Evolutionary conservation across 2,797 vertebrate genomes (phyloP).

Genomic region (Neopelma chrysocephalum): DNA sequence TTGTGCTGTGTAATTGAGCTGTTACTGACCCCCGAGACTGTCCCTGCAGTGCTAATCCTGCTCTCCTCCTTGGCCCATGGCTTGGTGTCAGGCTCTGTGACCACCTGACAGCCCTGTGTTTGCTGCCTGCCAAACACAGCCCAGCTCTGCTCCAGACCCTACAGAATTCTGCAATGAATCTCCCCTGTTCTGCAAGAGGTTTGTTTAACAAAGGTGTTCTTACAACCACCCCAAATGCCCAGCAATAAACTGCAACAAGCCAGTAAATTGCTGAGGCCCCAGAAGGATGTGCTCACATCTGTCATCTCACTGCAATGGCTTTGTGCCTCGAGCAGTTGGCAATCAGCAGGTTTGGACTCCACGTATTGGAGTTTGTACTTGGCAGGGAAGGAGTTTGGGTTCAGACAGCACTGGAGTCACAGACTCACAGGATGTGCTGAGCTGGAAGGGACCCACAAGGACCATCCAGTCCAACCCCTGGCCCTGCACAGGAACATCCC

Average conservation of each 20-base stretch:
- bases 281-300: background rate
- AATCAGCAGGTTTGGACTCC: background rate
- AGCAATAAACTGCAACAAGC: background rate
- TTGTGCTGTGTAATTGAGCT: background rate
- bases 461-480: background rate
- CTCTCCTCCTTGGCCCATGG: rapidly evolving
- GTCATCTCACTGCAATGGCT: background rate
- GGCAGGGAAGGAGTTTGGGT: background rate
- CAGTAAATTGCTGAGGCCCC: background rate
- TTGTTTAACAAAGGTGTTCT: background rate
- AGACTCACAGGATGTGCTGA: background rate
- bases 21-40: background rate
- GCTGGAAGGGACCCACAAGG: background rate
- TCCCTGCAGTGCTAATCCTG: background rate
- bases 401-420: background rate
- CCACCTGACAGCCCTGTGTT: background rate
- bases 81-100: background rate
- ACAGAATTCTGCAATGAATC: background rate
- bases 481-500: background rate
- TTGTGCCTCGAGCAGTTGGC: background rate
- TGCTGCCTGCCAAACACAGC: background rate
- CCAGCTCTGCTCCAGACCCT: background rate
- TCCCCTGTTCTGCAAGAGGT: background rate
- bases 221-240: background rate
- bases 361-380: background rate